Conservation (phyloP, 2,888 invertebrate genomes). For the Metopia argyrocephala region DNA sequence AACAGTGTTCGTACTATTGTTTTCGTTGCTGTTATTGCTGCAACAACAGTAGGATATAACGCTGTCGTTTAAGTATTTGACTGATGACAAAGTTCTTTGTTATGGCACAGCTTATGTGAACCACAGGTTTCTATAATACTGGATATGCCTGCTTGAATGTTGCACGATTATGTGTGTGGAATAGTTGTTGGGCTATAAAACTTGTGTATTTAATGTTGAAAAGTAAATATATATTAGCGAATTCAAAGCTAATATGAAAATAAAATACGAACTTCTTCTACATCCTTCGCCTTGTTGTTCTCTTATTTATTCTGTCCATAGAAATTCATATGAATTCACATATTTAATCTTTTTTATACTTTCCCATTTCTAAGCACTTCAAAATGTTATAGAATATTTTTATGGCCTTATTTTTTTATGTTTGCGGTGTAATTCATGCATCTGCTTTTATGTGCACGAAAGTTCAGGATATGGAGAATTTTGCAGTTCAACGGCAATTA, state of each 20-base stretch:
- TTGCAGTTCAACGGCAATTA: background rate
- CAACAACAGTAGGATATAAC: background rate
- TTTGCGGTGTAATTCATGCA: background rate
- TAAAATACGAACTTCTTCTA: too few species aligned
- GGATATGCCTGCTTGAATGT: too few species aligned
- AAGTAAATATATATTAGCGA: too few species aligned
- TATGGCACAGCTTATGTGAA: background rate
- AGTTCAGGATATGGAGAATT: background rate
- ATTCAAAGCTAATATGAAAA: too few species aligned
- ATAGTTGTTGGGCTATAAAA: background rate
- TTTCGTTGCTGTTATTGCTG: background rate
- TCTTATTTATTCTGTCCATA: background rate
- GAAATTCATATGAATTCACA: background rate
- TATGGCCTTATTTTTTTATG: constrained; percentile 17
- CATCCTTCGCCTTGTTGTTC: too few species aligned
- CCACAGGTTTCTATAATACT: background rate
- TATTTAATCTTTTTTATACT: too few species aligned
- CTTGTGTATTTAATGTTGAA: too few species aligned
- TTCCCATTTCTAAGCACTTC: background rate
- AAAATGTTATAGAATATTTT: constrained; percentile 4
- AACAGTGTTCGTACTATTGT: background rate
- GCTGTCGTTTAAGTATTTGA: background rate
- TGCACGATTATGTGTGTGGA: too few species aligned
- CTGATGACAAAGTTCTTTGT: constrained; percentile 6
- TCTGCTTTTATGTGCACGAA: background rate